Evolutionary conservation across 2,797 vertebrate species (phyloP).

Genomic region (Channallabes apus): DNA sequence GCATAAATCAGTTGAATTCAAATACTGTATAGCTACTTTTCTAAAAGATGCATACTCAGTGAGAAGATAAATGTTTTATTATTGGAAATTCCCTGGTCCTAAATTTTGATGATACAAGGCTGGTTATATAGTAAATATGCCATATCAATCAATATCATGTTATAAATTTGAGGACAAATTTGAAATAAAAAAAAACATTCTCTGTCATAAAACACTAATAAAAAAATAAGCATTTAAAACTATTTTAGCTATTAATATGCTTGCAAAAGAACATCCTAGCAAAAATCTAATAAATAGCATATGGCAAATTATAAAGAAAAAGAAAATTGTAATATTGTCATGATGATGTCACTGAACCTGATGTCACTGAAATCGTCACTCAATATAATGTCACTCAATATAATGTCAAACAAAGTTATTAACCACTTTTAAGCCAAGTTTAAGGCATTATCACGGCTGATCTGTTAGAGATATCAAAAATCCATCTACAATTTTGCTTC

Average conservation of each 20-base stretch:
- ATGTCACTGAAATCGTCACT: too few relatives aligned
- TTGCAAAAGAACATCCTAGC: not conserved
- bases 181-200: not conserved
- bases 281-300: not conserved
- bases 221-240: not conserved
- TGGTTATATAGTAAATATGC: not conserved
- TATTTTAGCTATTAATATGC: not conserved
- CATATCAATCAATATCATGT: not conserved
- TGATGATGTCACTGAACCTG: too few relatives aligned
- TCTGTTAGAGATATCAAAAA: too few relatives aligned
- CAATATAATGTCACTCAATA: too few relatives aligned
- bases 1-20: not conserved
- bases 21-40: not conserved
- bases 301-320: too few relatives aligned
- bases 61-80: not conserved
- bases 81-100: not conserved
- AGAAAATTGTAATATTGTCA: not conserved
- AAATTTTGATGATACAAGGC: not conserved
- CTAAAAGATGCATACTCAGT: not conserved
- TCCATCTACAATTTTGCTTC: too few relatives aligned
- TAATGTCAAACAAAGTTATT: too few relatives aligned
- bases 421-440: too few relatives aligned
- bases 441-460: too few relatives aligned
- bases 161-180: not conserved
- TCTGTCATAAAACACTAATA: not conserved